These are phyloP conservation scores for Eurytoma adleriae DNA, from an alignment of 2,888 invertebrate species.

Conservation along the genomic window DNA sequence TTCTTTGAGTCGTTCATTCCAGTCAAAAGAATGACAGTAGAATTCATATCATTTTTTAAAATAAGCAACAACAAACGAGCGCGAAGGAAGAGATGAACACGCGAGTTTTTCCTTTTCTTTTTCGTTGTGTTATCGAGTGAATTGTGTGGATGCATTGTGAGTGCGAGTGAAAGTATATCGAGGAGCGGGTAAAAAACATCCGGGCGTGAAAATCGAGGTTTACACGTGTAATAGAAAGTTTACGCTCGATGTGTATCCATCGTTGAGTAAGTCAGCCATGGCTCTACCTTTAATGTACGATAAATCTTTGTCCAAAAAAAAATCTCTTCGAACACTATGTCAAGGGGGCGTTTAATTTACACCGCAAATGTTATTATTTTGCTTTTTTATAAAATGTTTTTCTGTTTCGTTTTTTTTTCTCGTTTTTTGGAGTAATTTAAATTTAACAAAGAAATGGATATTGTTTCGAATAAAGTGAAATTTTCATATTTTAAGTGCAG, in stretches of 20 bases:
- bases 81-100: background rate
- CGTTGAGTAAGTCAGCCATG: conserved; percentile 27
- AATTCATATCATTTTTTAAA: too few relatives aligned
- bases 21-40: background rate
- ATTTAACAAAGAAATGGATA: background rate
- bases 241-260: conserved; percentile 31
- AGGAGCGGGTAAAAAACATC: conserved; percentile 11
- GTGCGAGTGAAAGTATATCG: conserved; percentile 28
- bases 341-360: conserved; percentile 13
- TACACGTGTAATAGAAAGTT: conserved; percentile 23
- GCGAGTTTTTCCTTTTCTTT: background rate
- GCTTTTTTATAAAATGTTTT: background rate
- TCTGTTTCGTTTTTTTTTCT: background rate
- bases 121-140: background rate
- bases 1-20: background rate
- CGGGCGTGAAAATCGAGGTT: conserved; percentile 24
- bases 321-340: conserved; percentile 1
- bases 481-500: background rate
- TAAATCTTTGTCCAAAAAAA: conserved; percentile 25
- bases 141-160: background rate
- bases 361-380: background rate
- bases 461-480: background rate
- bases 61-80: background rate
- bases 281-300: conserved; percentile 14
- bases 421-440: background rate